These are phyloP conservation scores for Mimachlamys varia DNA, from an alignment of 2,888 invertebrate genomes.

Conservation along the genomic window DNA sequence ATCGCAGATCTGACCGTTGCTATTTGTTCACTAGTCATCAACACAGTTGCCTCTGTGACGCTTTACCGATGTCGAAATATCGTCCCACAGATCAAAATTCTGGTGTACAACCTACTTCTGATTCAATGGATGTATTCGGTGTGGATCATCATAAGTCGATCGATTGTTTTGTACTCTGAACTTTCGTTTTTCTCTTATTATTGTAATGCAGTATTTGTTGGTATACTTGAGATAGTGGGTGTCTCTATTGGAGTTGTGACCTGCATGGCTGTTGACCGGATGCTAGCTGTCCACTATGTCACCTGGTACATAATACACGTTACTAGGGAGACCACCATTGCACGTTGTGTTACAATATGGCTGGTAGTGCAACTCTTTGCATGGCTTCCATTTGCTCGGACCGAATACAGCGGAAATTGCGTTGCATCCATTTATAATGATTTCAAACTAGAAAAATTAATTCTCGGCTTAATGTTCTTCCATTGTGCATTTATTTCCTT, in stretches of 20 bases:
- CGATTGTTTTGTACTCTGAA: neutral
- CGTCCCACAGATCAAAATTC: neutral
- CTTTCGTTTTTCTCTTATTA: neutral
- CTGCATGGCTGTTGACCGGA: neutral
- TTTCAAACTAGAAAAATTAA: neutral
- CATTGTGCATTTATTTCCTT: neutral
- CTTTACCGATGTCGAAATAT: neutral
- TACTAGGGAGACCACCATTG: neutral
- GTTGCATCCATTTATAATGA: slow-evolving; percentile 5
- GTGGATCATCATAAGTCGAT: neutral
- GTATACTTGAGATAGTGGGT: neutral
- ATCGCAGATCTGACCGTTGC: neutral
- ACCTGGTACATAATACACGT: neutral
- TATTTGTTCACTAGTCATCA: neutral
- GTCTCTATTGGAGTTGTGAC: neutral
- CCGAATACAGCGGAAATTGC: neutral
- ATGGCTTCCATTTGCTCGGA: neutral
- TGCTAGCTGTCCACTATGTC: neutral
- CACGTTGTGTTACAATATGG: neutral
- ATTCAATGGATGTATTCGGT: neutral
- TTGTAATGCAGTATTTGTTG: neutral
- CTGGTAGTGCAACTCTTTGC: neutral
- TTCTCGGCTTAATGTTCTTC: neutral
- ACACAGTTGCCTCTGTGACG: slow-evolving; percentile 3
- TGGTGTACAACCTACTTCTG: neutral